Evolutionary conservation across 1,140 invertebrate species (phyloP).

Genomic region (Mamestra configurata): DNA sequence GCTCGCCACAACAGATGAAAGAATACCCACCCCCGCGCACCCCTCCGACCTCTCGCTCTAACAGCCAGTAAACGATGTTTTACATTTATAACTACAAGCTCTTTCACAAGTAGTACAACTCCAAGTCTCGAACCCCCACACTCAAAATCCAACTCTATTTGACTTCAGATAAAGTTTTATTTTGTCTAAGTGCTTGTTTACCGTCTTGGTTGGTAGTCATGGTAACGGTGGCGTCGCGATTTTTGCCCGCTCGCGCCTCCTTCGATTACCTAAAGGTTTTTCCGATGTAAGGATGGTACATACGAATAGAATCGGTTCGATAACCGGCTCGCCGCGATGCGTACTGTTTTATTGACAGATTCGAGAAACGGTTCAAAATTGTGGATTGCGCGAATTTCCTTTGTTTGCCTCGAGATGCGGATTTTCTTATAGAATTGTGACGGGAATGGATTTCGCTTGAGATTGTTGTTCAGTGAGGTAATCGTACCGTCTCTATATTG

Average conservation of each 20-base stretch:
- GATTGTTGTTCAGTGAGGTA: conserved; percentile 6
- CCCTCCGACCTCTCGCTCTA: conserved; percentile 62
- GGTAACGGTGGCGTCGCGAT: conserved; percentile 79
- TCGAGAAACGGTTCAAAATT: conserved; percentile 66
- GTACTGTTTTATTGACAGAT: conserved; percentile 76
- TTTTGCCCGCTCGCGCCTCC: conserved; percentile 75
- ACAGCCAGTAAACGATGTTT: conserved; percentile 79
- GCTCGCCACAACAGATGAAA: conserved; percentile 83
- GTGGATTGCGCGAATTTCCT: conserved; percentile 31
- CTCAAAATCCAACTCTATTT: conserved; percentile 61
- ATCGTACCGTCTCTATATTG: conserved; percentile 10
- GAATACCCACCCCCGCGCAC: conserved; percentile 68
- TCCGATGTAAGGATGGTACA: conserved; percentile 45
- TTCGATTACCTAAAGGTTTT: conserved; percentile 71
- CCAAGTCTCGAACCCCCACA: background rate
- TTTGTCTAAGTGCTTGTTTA: conserved; percentile 54
- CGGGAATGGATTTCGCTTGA: conserved; percentile 22
- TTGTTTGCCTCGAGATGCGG: conserved; percentile 29
- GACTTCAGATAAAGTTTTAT: conserved; percentile 55
- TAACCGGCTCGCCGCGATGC: conserved; percentile 38
- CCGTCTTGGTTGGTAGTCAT: conserved; percentile 66
- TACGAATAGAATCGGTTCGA: conserved; percentile 49
- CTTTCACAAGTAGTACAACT: conserved; percentile 60
- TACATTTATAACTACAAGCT: conserved; percentile 86
- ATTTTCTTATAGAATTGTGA: conserved; percentile 18